A percentile compares a stretch with the other conserved stretches of the same genome.
These are phyloP conservation scores for Trogon surrucura DNA, from an alignment of 2,113 vertebrate species.

Conservation along the genomic window DNA sequence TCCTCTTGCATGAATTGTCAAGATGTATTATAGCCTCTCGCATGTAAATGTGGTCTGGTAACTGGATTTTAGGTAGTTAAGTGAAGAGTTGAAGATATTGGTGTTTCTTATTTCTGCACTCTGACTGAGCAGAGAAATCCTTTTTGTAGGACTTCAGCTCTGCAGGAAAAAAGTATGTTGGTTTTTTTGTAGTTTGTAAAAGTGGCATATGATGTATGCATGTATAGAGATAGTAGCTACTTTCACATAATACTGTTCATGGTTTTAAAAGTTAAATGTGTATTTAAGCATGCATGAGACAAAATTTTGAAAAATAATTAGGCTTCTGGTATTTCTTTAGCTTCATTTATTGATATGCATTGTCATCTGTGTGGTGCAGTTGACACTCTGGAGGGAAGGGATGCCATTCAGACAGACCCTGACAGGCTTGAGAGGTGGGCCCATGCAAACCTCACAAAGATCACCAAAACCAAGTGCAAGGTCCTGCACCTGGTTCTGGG, in stretches of 20 bases:
- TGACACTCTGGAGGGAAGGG: too few relatives aligned
- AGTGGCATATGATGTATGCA: neutral
- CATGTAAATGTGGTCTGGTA: neutral
- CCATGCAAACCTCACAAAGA: too few relatives aligned
- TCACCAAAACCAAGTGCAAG: too few relatives aligned
- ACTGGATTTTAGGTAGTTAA: neutral
- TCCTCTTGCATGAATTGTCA: neutral
- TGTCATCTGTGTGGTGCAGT: neutral
- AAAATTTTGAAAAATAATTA: neutral
- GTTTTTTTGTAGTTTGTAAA: neutral
- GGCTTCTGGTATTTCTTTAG: neutral
- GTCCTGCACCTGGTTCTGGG: too few relatives aligned
- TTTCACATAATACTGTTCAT: neutral
- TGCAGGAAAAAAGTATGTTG: neutral
- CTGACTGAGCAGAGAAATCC: neutral
- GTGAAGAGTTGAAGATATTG: neutral
- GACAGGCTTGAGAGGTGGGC: too few relatives aligned
- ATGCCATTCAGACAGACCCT: too few relatives aligned
- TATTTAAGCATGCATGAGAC: neutral
- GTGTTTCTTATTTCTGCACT: neutral
- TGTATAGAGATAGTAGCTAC: neutral
- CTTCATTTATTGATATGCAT: neutral
- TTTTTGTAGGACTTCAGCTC: neutral
- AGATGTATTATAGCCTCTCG: neutral
- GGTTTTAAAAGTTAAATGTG: neutral